These are phyloP conservation scores for Corythaixoides concolor DNA, from an alignment of 2,113 vertebrate species.

Conservation along the genomic window DNA sequence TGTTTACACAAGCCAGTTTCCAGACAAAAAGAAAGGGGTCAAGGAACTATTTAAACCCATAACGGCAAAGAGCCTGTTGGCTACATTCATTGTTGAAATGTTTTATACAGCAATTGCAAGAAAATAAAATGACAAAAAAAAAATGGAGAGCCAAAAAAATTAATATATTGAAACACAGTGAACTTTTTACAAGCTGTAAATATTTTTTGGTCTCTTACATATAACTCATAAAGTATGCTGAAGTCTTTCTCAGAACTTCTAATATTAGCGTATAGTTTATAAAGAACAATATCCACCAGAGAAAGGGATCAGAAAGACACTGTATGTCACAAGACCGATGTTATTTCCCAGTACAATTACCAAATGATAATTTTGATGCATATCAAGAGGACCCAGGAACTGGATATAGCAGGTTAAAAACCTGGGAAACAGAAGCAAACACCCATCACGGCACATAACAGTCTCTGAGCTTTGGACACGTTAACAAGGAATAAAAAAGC, in stretches of 20 bases:
- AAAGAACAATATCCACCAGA: background rate
- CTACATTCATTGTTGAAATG: background rate
- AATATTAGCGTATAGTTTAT: background rate
- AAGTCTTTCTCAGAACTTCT: background rate
- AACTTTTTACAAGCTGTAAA: conserved; percentile 37
- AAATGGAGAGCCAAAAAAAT: conserved; percentile 54
- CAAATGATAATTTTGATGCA: background rate
- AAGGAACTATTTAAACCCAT: conserved; percentile 35
- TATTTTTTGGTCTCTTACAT: background rate
- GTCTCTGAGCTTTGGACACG: background rate
- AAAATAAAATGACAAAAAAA: conserved; percentile 31
- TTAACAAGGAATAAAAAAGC: background rate
- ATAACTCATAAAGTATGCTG: background rate
- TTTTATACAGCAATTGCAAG: conserved; percentile 58
- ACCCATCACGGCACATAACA: fast-evolving
- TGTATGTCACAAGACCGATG: background rate
- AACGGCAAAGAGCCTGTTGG: conserved; percentile 51
- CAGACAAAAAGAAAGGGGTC: background rate
- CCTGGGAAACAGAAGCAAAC: background rate
- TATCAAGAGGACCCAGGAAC: background rate
- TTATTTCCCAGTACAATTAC: background rate
- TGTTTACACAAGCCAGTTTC: background rate
- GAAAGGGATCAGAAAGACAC: background rate
- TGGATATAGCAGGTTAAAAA: background rate
- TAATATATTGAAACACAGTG: conserved; percentile 16